Percentiles rank a stretch among this genome's conserved stretches.
Conservation (phyloP, 2,888 invertebrate genomes). For the Heliconius cydno region DNA sequence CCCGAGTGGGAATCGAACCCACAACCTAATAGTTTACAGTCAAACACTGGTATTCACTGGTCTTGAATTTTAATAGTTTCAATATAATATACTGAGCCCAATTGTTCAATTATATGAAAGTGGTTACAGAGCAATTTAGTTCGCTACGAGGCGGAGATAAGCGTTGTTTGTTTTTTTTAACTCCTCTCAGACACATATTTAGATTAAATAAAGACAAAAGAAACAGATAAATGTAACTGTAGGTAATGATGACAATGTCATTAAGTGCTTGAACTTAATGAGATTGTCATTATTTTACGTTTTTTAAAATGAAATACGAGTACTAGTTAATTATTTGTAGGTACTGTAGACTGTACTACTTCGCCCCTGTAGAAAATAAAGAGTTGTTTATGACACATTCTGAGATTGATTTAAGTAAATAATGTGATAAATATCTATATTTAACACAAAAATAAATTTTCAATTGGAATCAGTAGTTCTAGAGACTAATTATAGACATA, state of each 20-base stretch:
- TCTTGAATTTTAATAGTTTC: neutral
- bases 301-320: neutral
- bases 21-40: neutral
- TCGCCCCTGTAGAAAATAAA: too few relatives aligned
- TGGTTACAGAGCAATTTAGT: neutral
- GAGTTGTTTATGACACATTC: too few relatives aligned
- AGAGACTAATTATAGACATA: neutral
- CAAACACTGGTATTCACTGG: neutral
- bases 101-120: slow-evolving; percentile 2
- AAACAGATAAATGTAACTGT: neutral
- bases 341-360: neutral
- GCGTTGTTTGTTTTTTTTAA: neutral
- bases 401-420: too few relatives aligned
- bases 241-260: neutral
- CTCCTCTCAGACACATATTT: neutral
- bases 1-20: neutral
- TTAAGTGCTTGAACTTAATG: neutral
- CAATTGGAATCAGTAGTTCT: neutral
- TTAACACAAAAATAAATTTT: neutral
- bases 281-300: neutral
- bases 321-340: too few relatives aligned
- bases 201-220: neutral
- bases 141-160: neutral
- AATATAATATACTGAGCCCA: neutral
- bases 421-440: neutral